phyloP scores from a whole-genome alignment of 1,140 invertebrate species.

The Myzus persicae region DNA sequence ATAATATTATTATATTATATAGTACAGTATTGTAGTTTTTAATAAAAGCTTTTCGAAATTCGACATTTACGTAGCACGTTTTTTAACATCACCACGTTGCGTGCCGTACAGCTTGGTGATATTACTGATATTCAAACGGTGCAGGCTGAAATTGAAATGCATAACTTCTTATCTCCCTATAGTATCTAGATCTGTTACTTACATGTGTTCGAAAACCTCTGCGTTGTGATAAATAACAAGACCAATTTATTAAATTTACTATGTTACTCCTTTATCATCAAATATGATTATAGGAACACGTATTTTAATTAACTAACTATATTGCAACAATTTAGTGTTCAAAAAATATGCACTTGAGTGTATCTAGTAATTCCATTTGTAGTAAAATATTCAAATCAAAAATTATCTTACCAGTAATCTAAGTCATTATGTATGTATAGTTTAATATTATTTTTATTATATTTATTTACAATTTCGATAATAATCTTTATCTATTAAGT shows the following conservation, averaged over 20 bases:
- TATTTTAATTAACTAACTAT: neutral
- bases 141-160: neutral
- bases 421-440: neutral
- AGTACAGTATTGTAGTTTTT: neutral
- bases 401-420: neutral
- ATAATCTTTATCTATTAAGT: neutral
- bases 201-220: neutral
- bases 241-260: conserved; percentile 15
- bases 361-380: neutral
- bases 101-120: neutral
- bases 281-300: neutral
- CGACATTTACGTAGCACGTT: neutral
- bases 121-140: neutral
- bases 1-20: neutral
- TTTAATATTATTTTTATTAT: neutral
- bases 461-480: conserved; percentile 3
- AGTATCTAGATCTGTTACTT: neutral
- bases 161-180: neutral
- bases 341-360: neutral
- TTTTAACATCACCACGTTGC: neutral
- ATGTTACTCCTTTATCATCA: neutral
- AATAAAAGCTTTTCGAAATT: neutral
- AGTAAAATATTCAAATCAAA: neutral
- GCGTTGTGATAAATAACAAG: neutral
- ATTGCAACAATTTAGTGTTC: neutral